Evolutionary conservation across 2,888 invertebrate genomes (phyloP), one percentile per base, ranked within the genome.

Genomic region (Xanthia icteritia): DNA sequence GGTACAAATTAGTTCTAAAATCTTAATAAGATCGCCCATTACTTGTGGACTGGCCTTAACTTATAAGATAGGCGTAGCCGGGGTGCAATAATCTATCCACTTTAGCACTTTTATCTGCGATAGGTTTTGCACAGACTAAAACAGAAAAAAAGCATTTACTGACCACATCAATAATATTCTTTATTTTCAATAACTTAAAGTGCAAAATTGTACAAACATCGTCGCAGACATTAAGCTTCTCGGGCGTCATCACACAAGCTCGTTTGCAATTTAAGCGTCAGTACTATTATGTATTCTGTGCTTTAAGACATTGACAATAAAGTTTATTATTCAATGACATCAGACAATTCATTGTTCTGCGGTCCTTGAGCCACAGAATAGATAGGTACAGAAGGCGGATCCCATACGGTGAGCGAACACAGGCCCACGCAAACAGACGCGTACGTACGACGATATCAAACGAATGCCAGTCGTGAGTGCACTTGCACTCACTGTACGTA

Each of bases 11-110:
- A 66, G 15, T 68, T 8, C n/a, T 58, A 36, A 36, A 56, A 63
- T 61, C 42, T 65, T 51, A n/a, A 15, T 15, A 68, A 20, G 23
- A 71, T 51, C 42, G 58, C 11, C n/a, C 27, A 27, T 31, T 42
- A n/a, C 8, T 58, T 72, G 61, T 20, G 15, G 51, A 69, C 71
- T 84, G 84, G 81, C 84, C 68, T 80, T 31, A 56, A 67, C 54
- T 76, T 70, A 76, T 36, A 71, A 77, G 64, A 68, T 48, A 65
- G 70, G 70, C n/a, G 73, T 70, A 77, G 77, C 82, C 83, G 77
- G 82, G 73, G 31, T 20, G 3, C 27, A 63, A 45, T 27, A 73
- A n/a, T 51, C 65, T 64, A 68, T 39, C 45, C 71, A 42, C 23
- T 6, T 36, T 64, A 67, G 17, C 8, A 51, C 15, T 27, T 45